phyloP scores from a whole-genome alignment of 2,797 vertebrate genomes.

The Hyperoplus immaculatus region DNA sequence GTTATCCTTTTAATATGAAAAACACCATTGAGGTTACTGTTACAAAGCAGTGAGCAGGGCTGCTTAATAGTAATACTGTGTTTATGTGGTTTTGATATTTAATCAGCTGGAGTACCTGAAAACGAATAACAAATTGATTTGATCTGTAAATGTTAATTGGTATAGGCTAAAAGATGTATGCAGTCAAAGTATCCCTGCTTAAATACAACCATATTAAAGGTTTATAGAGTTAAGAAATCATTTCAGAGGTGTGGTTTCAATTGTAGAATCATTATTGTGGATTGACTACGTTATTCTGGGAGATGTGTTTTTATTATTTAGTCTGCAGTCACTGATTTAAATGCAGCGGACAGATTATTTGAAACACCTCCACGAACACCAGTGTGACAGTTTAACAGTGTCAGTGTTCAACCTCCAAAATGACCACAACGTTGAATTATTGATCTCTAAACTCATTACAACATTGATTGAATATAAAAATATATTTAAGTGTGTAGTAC shows the following conservation, averaged over 20 bases:
- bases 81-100: slow-evolving; percentile 15
- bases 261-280: neutral
- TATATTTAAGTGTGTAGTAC: neutral
- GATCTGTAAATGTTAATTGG: slow-evolving; percentile 2
- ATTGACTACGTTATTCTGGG: slow-evolving; percentile 3
- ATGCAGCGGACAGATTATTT: neutral
- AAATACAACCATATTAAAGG: neutral
- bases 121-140: neutral
- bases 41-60: neutral
- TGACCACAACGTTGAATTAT: neutral
- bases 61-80: slow-evolving; percentile 6
- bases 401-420: neutral
- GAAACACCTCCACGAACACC: neutral
- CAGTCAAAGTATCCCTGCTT: neutral
- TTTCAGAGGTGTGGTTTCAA: neutral
- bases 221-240: neutral
- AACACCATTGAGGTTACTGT: neutral
- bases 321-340: neutral
- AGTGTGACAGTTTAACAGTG: slow-evolving; percentile 3
- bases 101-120: slow-evolving; percentile 2
- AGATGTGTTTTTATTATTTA: slow-evolving; percentile 9
- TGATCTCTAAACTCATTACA: neutral
- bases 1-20: slow-evolving; percentile 4
- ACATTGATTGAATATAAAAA: neutral
- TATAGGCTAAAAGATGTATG: neutral